Base-by-base conservation (phyloP, 2,797 vertebrate species). In the Arnoldichthys spilopterus region DNA sequence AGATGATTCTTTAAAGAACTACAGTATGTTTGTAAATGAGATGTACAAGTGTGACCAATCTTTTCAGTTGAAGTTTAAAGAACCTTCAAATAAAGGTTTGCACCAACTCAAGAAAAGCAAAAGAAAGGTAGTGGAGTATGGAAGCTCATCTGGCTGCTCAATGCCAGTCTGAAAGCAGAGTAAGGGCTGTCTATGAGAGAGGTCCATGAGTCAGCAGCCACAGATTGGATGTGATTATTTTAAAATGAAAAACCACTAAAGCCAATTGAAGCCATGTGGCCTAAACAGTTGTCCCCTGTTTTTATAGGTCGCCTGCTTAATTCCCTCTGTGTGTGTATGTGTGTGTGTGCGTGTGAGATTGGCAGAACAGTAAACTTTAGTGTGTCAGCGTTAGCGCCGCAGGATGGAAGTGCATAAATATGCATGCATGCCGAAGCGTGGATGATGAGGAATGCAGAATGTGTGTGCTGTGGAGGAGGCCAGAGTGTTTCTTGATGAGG, bases 401-500 rank as follows among this genome's bases (percentile, higher is more conserved):
- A 49, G 56, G 54, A 82, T 51, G 16, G 47, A 62, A 30, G 53
- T 24, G 22, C 49, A 76, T 71, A 63, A 74, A 78, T 74, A 62
- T 45, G 75, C 76, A 47, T 74, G 66, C 30, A 74, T 74, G 70
- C 77, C 66, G 61, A 66, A 78, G 71, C 32, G 45, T 8, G 53
- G 16, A 49, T 34, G 73, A 66, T 72, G 32, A 77, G 47, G 67
- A 72, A 72, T 61, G 62, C 40, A 73, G 47, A 54, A 71, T 62
- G 32, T 70, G 43, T 66, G 5, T 40, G 51, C 37, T 62, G 69
- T 16, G 61, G 26, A 72, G 56, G 24, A 66, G 58, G 47, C 26
- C 85, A 87, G 53, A 56, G 62, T 34, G 64, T 67, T 30, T 58
- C 59, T 64, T 59, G 88, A 92, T 89, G 87, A 91, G 91, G 88